Evolutionary conservation across 1,140 invertebrate genomes (phyloP), one percentile per base, ranked within the genome.

Genomic region (Lysiphlebus fabarum): DNA sequence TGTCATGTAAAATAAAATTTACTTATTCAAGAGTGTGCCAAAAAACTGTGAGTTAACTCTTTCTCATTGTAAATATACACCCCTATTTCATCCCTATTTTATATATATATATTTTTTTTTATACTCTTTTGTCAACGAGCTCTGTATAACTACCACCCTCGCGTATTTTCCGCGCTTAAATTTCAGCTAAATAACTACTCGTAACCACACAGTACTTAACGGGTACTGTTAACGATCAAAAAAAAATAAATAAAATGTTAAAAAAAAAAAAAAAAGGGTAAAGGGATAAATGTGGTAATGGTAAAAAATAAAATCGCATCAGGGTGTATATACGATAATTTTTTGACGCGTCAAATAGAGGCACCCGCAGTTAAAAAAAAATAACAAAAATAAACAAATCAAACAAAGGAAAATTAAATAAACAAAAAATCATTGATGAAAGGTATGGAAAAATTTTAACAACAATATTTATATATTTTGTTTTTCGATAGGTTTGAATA

Each of bases 221-320:
- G 71, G 66, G 69, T 62, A 64, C 72, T 72, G 71, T 75, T 75
- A 75, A 73, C 72, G 71, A 75, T 73, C 72, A 72, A 73, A 73
- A 72, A 70, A 68, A 74, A 68, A 70, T n/a, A 67, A 26, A 26
- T 26, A 26, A 33, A 11, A 49, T 26, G 26, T 34, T 7, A 65
- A 66, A 51, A 59, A 64, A 57, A 50, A 42, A 58, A 58, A 47
- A n/a, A 36, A 34, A 64, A 62, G 59, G 62, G 54, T 62, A 67
- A 61, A 64, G 45, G 41, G 41, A 59, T 12, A 40, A 38, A 14
- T 11, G 47, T 44, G 58, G 49, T 40, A 36, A n/a, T 11, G 36
- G 14, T 50, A 34, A 36, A 48, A 26, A 8, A 33, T 6, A 34
- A 9, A 9, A 51, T 51, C 9, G 33, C 49, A 51, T 38, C 38